Conservation (phyloP, 2,113 vertebrate genomes). For the Calyptomena viridis region DNA sequence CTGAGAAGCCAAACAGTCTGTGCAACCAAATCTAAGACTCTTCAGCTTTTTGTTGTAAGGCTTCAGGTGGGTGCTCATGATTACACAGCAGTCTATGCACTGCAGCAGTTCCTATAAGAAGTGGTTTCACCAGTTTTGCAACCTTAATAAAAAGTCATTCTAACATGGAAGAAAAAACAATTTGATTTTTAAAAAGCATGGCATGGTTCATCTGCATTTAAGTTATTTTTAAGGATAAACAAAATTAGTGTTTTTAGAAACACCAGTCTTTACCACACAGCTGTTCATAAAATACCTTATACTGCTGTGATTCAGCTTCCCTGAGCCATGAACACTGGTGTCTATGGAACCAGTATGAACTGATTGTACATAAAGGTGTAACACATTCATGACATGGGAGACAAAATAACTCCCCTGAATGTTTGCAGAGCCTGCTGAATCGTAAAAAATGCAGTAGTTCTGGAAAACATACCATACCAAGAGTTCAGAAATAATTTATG, state of each 20-base stretch:
- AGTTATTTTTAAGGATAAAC: not conserved
- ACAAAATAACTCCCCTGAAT: not conserved
- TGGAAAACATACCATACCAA: not conserved
- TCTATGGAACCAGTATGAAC: not conserved
- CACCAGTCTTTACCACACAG: not conserved
- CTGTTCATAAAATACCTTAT: not conserved
- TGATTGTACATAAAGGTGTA: not conserved
- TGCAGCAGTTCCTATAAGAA: constrained; percentile 1
- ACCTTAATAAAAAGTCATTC: not conserved
- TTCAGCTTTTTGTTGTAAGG: not conserved
- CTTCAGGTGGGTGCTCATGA: constrained; percentile 1
- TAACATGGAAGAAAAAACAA: not conserved
- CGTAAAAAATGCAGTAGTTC: not conserved
- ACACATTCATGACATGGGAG: not conserved
- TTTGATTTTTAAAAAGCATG: not conserved
- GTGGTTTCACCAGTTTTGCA: constrained; percentile 33
- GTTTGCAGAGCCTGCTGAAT: not conserved
- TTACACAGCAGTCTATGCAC: not conserved
- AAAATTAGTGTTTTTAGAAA: not conserved
- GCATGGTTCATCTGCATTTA: not conserved
- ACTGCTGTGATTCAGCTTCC: not conserved
- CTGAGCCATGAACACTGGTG: not conserved
- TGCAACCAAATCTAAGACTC: constrained; percentile 27
- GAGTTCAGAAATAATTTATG: not conserved
- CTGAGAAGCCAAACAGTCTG: not conserved